Evolutionary conservation across 2,888 invertebrate species (phyloP).

Genomic region (Serripes groenlandicus): DNA sequence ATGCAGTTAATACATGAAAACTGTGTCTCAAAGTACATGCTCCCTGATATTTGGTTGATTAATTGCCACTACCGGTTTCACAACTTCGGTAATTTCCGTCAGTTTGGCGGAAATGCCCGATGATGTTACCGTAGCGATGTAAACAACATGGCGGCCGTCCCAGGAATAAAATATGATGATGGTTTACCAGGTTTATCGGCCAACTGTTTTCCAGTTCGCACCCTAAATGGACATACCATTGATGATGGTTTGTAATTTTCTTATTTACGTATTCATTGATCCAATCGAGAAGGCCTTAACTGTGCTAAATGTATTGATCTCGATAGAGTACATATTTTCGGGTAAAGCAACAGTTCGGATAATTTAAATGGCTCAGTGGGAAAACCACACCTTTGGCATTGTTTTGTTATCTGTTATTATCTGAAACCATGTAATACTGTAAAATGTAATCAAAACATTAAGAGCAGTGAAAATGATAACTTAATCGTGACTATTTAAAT

Average conservation of each 20-base stretch:
- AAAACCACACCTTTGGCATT: too few species aligned
- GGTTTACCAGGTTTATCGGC: slow-evolving; percentile 76
- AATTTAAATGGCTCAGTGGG: too few species aligned
- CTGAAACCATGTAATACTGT: too few species aligned
- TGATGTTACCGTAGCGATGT: slow-evolving; percentile 80
- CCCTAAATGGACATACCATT: slow-evolving; percentile 73
- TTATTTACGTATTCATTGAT: neutral
- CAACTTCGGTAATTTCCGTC: neutral
- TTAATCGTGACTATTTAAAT: too few species aligned
- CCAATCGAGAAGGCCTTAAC: neutral
- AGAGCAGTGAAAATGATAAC: too few species aligned
- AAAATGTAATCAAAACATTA: too few species aligned
- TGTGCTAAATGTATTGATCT: neutral
- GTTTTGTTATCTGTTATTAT: too few species aligned
- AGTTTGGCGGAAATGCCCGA: neutral
- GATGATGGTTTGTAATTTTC: slow-evolving; percentile 58
- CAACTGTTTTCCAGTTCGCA: slow-evolving; percentile 85
- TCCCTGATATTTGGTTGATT: too few species aligned
- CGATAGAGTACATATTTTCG: neutral
- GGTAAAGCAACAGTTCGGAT: neutral
- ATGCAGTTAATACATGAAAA: too few species aligned
- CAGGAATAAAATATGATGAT: slow-evolving; percentile 82
- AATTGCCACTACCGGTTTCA: too few species aligned
- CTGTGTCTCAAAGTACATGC: too few species aligned
- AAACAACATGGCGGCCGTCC: slow-evolving; percentile 81